Evolutionary conservation across 2,113 vertebrate genomes (phyloP), one percentile per base, ranked within the genome.

Genomic region (Gymnorhina tibicen): DNA sequence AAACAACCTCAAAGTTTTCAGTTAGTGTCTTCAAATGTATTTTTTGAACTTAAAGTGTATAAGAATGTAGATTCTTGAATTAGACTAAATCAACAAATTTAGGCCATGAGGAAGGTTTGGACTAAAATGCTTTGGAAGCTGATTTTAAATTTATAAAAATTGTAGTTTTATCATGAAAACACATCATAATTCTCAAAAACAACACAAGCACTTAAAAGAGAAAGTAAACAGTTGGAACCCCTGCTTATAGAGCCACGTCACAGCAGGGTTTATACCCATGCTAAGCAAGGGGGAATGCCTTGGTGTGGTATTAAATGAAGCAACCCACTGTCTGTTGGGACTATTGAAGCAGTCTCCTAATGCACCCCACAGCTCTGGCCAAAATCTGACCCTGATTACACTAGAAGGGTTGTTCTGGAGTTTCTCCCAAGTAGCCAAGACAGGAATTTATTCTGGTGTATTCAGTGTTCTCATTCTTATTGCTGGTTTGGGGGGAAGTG

Each of bases 261-360:
- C 18, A 50, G n/a, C 17, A 58, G 28, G 18, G 15, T 74, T 55
- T 63, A 35, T 39, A 58, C 26, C 23, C 26, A 15, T 16, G 28
- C 53, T 56, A 63, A 88, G 56, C 30, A 46, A 74, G 44, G 9
- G 21, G 5, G 9, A 90, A 37, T 5, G 35, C 21, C 44, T 79
- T 5, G 4, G 30, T 42, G 16, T 53, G 41, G 8, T 28, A 37
- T 37, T 85, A 62, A 85, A 68, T 26, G 7, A 78, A 60, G 4
- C 0, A 0, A 62, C 4, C 26, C 9, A 10, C n/a, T 5, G 9
- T 24, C 47, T 37, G 22, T 11, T 0, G 0, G 3, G 22, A 22
- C 7, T 13, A 32, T 10, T 42, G 33, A 41, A 72, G 64, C 19
- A 44, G 32, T 37, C 24, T 74, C 39, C 28, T 56, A 47, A 62